These are phyloP conservation scores for Cosmopolites sordidus DNA, from an alignment of 2,888 invertebrate species.

Conservation along the genomic window DNA sequence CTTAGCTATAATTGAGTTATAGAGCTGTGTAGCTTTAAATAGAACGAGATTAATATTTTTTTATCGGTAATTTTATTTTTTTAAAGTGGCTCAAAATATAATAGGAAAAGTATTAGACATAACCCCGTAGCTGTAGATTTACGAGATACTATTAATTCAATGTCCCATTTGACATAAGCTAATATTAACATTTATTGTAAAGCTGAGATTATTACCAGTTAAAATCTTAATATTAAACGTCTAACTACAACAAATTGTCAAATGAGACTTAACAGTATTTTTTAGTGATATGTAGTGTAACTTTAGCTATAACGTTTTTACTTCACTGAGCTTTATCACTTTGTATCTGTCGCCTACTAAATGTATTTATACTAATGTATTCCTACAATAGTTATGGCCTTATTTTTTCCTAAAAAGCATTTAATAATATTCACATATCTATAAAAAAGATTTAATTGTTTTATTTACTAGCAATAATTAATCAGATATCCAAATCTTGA, in stretches of 20 bases:
- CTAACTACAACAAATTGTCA: too few species aligned
- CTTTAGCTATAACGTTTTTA: constrained; percentile 2
- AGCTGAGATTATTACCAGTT: too few species aligned
- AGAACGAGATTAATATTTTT: constrained; percentile 17
- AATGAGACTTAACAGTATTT: not conserved
- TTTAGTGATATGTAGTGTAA: constrained; percentile 1
- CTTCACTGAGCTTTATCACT: constrained; percentile 7
- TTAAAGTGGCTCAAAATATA: constrained; percentile 19
- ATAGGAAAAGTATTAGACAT: constrained; percentile 19
- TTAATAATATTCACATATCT: constrained; percentile 17
- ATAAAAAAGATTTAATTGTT: constrained; percentile 9
- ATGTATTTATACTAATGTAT: constrained; percentile 1
- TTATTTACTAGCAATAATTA: too few species aligned
- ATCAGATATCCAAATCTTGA: too few species aligned
- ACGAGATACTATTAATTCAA: not conserved
- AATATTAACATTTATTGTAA: too few species aligned
- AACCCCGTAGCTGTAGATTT: constrained; percentile 19
- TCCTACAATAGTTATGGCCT: constrained; percentile 10
- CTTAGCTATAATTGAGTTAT: too few species aligned
- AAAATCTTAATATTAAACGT: too few species aligned
- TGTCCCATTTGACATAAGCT: too few species aligned
- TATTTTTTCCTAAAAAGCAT: constrained; percentile 13
- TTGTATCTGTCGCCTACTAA: constrained; percentile 6
- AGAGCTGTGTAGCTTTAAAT: not conserved
- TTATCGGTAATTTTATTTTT: constrained; percentile 19